Conservation (phyloP, 2,113 vertebrate genomes). For the Mobula birostris region DNA sequence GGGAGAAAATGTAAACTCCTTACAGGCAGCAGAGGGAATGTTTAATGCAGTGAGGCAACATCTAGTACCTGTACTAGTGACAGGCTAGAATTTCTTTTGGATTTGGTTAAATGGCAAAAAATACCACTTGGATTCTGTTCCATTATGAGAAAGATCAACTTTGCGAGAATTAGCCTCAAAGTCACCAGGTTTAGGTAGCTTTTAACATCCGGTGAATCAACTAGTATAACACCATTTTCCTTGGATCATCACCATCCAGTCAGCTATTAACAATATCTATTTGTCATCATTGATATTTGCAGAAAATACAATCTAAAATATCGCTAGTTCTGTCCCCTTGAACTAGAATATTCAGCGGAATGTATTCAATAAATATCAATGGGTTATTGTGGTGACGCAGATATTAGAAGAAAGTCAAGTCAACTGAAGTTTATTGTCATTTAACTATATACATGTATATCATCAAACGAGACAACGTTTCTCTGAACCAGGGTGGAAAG, state of each 20-base stretch:
- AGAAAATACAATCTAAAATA: not conserved
- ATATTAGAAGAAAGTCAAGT: not conserved
- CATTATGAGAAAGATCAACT: not conserved
- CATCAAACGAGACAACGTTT: no score
- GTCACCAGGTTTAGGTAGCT: not conserved
- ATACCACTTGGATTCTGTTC: not conserved
- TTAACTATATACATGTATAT: no score
- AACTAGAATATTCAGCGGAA: not conserved
- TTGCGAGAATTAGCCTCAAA: not conserved
- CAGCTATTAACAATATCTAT: not conserved
- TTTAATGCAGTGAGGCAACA: not conserved
- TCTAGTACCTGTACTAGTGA: not conserved
- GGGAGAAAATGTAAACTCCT: no score
- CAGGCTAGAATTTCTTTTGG: not conserved
- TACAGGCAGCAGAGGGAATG: not conserved
- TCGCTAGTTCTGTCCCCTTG: not conserved
- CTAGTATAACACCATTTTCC: not conserved
- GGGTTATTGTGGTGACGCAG: not conserved
- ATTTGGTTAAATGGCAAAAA: conserved; percentile 1
- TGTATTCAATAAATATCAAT: not conserved
- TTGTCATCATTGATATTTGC: not conserved
- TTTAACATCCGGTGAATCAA: not conserved
- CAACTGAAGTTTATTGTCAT: no score
- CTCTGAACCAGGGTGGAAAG: no score
- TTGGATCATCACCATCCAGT: not conserved